phyloP scores from a whole-genome alignment of 2,888 invertebrate genomes.

The Thereva unica region DNA sequence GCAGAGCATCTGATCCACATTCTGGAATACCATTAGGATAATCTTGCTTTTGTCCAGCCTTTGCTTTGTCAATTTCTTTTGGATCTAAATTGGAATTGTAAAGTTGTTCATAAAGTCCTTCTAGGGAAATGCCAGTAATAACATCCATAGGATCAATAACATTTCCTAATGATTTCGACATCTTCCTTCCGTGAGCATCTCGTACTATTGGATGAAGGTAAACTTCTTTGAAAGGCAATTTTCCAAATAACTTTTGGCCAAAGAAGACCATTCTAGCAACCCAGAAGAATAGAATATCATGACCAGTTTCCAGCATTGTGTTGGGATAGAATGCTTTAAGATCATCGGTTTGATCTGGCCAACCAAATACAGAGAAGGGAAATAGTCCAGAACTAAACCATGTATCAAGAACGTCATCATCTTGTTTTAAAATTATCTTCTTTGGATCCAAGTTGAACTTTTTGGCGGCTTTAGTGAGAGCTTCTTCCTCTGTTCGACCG shows the following conservation, averaged over 20 bases:
- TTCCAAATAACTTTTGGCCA: slow-evolving; percentile 84
- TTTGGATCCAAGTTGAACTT: slow-evolving; percentile 65
- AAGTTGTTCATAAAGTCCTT: slow-evolving; percentile 77
- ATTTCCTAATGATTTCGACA: slow-evolving; percentile 98
- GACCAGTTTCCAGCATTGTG: slow-evolving; percentile 91
- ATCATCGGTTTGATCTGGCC: slow-evolving; percentile 82
- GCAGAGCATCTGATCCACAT: slow-evolving; percentile 67
- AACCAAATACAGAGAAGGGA: slow-evolving; percentile 95
- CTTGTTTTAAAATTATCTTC: slow-evolving; percentile 68
- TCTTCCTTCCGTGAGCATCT: slow-evolving; percentile 97
- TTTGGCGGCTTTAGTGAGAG: slow-evolving; percentile 74
- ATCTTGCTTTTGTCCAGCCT: slow-evolving; percentile 73
- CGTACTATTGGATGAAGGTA: slow-evolving; percentile 96
- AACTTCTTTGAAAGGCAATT: slow-evolving; percentile 90
- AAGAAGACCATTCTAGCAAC: slow-evolving; percentile 99
- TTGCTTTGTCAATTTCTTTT: slow-evolving; percentile 77
- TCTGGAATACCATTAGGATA: slow-evolving; percentile 94
- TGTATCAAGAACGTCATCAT: slow-evolving; percentile 97
- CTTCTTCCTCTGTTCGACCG: slow-evolving; percentile 74
- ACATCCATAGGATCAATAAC: slow-evolving; percentile 98
- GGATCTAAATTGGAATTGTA: slow-evolving; percentile 82
- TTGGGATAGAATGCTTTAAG: slow-evolving; percentile 88
- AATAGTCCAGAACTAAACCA: slow-evolving; percentile 98
- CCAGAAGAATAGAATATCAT: slow-evolving; percentile 99
- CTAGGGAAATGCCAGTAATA: slow-evolving; percentile 81